Base-by-base conservation (phyloP, 2,888 invertebrate species). In the Caenorhabditis virilis region DNA sequence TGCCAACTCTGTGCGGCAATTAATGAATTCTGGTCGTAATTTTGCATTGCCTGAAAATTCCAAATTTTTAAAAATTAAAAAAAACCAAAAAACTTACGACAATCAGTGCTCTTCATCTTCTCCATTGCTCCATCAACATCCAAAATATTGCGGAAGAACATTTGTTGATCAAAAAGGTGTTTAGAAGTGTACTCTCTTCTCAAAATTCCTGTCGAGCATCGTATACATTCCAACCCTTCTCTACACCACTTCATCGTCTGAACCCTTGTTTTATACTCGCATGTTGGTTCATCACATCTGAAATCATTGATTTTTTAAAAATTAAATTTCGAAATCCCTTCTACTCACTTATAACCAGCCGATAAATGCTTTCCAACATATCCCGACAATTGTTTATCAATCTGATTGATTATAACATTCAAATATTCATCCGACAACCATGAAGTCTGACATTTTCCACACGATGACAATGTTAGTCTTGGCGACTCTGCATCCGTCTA, bases 101-200 rank as follows among this genome's bases (percentile, higher is more conserved):
- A 65, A 43, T 75, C 55, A 0, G 63, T 62, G 20, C 43, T 33
- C 4, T 33, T 55, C 51, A 76, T 45, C 16, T 64, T 60, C 9
- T 33, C 43, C 20, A 69, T 43, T 1, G 65, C 76, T 1, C 39
- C 38, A n/a, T 73, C 53, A 4, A 76, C 46, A 54, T 79, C 73
- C 47, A 79, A 57, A 26, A 80, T 66, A 15, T 50, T 50, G 13
- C 55, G 50, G 58, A 70, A 77, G 59, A 78, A 80, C 48, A 62
- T 69, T 55, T 80, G 80, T 61, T 80, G 80, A 30, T 78, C 74
- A 65, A 69, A 80, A 15, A 80, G 70, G 16, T 70, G 52, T 45
- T 70, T 74, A 0, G 66, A 27, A 6, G 78, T 62, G 61, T 76
- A 79, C 66, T 71, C 69, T 25, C 68, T 76, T 15, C 72, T 62